Evolutionary conservation across 2,888 invertebrate species (phyloP), one percentile per base, ranked within the genome.

Genomic region (Drosophila formosana): DNA sequence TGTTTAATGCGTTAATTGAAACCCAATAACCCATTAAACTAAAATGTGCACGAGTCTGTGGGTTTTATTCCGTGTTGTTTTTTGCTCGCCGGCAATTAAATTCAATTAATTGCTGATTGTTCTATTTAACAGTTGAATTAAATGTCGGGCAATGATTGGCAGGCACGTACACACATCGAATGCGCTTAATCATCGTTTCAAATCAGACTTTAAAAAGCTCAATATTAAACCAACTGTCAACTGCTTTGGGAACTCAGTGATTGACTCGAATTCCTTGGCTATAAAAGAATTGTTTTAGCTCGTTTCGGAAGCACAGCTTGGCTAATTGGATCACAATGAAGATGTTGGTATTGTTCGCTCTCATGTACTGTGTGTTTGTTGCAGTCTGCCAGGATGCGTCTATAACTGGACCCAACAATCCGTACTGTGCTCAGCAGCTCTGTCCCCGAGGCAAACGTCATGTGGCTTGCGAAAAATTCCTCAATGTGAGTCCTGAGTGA

Each of bases 391-490:
- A 69, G 47, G 65, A 66, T 32, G n/a, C 8, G 7, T 18, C 45
- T 32, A 34, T 53, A 3, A 50, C 82, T 18, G 79, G 76, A 52
- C 66, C 70, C 3, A 49, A 41, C 0, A 82, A 77, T 75, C 49
- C 66, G 4, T 83, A 78, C 18, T 85, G 89, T 50, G 32, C 67
- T 41, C 63, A 66, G 5, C 43, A 49, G 9, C 47, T 89, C 18
- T 85, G 85, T 65, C 45, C 71, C 0, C 37, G 28, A 0, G 78
- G 75, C 49, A 67, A 63, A 26, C 58, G 50, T 4, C 89, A 85
- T 63, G 72, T 89, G 57, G 86, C 88, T 32, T 85, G 89, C 13
- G 71, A 78, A 4, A 73, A 51, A 18, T 63, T 65, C 4, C 3
- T 26, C 1, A 56, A 7, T 8, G 83, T 78, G 9, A 68, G 73